Percentiles rank a stretch among this genome's conserved stretches.
phyloP scores from a whole-genome alignment of 2,113 vertebrate species.

The Orientallactaga bullata region DNA sequence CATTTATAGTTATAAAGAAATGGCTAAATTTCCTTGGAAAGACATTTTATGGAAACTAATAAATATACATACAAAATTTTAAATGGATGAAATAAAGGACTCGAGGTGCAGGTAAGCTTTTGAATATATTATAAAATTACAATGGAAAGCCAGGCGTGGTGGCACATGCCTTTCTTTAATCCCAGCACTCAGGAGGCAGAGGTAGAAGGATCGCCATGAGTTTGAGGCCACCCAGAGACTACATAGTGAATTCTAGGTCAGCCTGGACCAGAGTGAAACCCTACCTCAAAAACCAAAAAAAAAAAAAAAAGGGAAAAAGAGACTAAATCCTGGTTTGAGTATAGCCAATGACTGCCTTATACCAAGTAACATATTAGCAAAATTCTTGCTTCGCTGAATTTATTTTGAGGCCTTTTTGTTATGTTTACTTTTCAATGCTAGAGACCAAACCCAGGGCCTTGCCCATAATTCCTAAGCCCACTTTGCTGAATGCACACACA shows the following conservation, averaged over 20 bases:
- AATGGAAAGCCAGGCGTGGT: no score
- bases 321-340: neutral
- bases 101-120: neutral
- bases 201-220: no score
- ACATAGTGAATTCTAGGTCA: no score
- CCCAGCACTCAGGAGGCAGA: no score
- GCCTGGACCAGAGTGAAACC: no score
- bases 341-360: neutral
- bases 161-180: no score
- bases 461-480: no score
- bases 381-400: slow-evolving; percentile 20
- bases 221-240: no score
- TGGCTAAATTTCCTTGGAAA: slow-evolving; percentile 32
- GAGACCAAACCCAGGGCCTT: no score
- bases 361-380: neutral
- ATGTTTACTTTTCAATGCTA: no score
- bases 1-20: neutral
- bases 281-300: no score
- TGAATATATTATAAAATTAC: slow-evolving; percentile 51
- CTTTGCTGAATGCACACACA: neutral
- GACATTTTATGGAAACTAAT: slow-evolving; percentile 1
- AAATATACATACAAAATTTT: slow-evolving; percentile 41
- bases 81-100: slow-evolving; percentile 48
- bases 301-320: no score
- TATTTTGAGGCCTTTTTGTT: neutral